Evolutionary conservation across 2,888 invertebrate genomes (phyloP).

Genomic region (Eupithecia centaureata): DNA sequence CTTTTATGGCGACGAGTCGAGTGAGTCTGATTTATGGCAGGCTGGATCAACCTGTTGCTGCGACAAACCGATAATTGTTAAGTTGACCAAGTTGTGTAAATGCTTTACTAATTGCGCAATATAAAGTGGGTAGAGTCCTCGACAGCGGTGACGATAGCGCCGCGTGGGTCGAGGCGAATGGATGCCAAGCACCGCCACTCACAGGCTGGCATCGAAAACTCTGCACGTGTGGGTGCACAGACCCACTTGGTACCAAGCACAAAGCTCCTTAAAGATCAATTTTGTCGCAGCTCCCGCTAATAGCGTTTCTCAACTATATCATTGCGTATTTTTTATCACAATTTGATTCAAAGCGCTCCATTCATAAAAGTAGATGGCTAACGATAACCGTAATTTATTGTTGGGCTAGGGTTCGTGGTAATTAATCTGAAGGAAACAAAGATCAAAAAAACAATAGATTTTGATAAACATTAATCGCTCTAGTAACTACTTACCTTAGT

Average conservation of each 20-base stretch:
- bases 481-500: constrained; percentile 10
- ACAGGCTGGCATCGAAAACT: constrained; percentile 59
- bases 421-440: constrained; percentile 29
- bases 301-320: constrained; percentile 60
- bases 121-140: constrained; percentile 59
- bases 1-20: neutral
- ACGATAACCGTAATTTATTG: constrained; percentile 34
- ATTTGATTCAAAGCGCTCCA: constrained; percentile 43
- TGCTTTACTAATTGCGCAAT: constrained; percentile 49
- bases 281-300: constrained; percentile 52
- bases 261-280: constrained; percentile 65
- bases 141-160: constrained; percentile 48
- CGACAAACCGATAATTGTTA: constrained; percentile 12
- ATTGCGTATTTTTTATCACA: constrained; percentile 53
- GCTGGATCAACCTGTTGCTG: neutral
- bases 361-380: constrained; percentile 47
- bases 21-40: neutral
- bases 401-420: constrained; percentile 30
- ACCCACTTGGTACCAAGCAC: constrained; percentile 47
- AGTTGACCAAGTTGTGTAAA: constrained; percentile 40
- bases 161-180: constrained; percentile 66
- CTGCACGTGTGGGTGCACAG: constrained; percentile 65
- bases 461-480: constrained; percentile 28
- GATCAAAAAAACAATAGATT: constrained; percentile 35
- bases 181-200: constrained; percentile 42